Percentiles rank a stretch among this genome's conserved stretches.
These are phyloP conservation scores for Schizotus pectinicornis DNA, from an alignment of 2,888 invertebrate species.

Conservation along the genomic window DNA sequence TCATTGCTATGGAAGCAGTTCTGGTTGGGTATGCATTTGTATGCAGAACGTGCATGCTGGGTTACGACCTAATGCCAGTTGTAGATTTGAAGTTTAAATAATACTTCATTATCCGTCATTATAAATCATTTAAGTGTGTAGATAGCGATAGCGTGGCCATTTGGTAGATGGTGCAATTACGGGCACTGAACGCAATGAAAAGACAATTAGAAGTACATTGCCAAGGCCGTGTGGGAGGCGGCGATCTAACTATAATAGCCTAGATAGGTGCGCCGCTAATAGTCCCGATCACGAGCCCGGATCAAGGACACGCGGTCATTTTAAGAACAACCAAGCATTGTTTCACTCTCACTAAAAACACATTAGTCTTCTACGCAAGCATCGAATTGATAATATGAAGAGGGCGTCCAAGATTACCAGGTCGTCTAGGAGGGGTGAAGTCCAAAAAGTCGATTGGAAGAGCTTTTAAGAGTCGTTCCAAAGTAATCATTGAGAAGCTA, in stretches of 20 bases:
- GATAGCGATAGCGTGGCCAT: conserved; percentile 6
- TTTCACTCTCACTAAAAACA: no score
- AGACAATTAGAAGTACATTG: neutral
- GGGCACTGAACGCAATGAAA: neutral
- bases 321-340: no score
- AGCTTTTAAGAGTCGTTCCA: no score
- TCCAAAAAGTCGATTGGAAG: no score
- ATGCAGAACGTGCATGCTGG: conserved; percentile 7
- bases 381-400: no score
- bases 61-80: conserved; percentile 17
- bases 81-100: conserved; percentile 12
- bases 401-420: no score
- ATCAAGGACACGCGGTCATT: no score
- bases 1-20: conserved; percentile 14
- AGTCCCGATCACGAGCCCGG: no score
- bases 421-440: no score
- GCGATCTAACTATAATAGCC: neutral
- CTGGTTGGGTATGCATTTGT: conserved; percentile 8
- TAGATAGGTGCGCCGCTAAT: no score
- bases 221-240: neutral
- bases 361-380: no score
- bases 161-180: conserved; percentile 6
- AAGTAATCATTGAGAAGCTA: no score
- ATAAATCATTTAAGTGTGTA: conserved; percentile 10
- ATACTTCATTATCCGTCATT: conserved; percentile 6